These are phyloP conservation scores for Sclerurus mexicanus DNA, from an alignment of 2,113 vertebrate species.

Conservation along the genomic window DNA sequence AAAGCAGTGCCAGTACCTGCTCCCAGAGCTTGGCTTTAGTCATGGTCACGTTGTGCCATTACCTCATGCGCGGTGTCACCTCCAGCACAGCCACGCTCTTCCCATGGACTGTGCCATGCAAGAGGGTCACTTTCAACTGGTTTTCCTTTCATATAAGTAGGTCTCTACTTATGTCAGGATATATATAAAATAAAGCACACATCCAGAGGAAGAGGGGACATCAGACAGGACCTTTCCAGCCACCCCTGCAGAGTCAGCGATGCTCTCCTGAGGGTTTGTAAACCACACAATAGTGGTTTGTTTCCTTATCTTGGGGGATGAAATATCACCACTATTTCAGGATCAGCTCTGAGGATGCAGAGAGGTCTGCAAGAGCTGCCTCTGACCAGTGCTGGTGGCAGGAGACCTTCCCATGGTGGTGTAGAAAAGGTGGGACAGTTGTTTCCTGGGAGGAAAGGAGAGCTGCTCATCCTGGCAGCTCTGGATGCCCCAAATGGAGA, in stretches of 20 bases:
- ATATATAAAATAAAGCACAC: neutral
- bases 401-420: accelerated
- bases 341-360: neutral
- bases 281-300: accelerated
- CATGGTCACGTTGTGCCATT: neutral
- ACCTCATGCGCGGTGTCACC: neutral
- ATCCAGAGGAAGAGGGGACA: neutral
- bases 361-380: neutral
- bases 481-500: too few relatives aligned
- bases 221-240: accelerated
- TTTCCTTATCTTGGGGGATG: neutral
- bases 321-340: accelerated
- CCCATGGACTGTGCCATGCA: neutral
- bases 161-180: neutral
- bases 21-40: neutral
- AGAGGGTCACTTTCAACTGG: accelerated
- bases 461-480: neutral
- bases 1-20: neutral
- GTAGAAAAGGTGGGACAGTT: accelerated
- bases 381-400: accelerated
- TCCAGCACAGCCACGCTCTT: neutral
- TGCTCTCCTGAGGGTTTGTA: accelerated
- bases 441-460: neutral
- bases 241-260: neutral
- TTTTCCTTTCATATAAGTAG: accelerated